Evolutionary conservation across 2,113 vertebrate species (phyloP).

Genomic region (Saimiri boliviensis): DNA sequence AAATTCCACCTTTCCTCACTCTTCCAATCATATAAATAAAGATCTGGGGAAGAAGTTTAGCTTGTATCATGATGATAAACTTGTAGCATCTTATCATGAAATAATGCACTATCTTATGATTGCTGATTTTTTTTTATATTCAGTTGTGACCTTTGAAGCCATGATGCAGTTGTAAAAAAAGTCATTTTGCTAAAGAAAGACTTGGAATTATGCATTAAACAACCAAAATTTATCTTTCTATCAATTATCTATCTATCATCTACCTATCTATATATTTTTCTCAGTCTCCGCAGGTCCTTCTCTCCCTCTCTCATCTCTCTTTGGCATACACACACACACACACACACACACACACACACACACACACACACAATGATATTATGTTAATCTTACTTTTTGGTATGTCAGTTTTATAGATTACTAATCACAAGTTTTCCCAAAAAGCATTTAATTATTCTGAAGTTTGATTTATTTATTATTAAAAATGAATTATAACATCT

Average conservation of each 20-base stretch:
- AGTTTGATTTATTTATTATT: not conserved
- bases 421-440: not conserved
- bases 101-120: not conserved
- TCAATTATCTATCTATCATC: not conserved
- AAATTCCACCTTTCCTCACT: not conserved
- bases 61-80: not conserved
- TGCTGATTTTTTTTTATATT: not conserved
- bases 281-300: not conserved
- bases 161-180: not conserved
- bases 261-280: not conserved
- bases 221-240: not conserved
- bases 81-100: not conserved
- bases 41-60: not conserved
- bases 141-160: not conserved
- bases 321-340: not conserved
- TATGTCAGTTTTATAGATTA: not conserved
- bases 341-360: not conserved
- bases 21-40: not conserved
- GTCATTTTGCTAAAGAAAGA: not conserved
- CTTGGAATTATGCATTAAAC: not conserved
- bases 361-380: not conserved
- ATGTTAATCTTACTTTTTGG: not conserved
- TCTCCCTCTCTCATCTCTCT: not conserved
- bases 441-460: not conserved
- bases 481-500: not conserved